These are phyloP conservation scores for Callyntrura guangdongensis DNA, from an alignment of 2,888 invertebrate genomes.

Conservation along the genomic window DNA sequence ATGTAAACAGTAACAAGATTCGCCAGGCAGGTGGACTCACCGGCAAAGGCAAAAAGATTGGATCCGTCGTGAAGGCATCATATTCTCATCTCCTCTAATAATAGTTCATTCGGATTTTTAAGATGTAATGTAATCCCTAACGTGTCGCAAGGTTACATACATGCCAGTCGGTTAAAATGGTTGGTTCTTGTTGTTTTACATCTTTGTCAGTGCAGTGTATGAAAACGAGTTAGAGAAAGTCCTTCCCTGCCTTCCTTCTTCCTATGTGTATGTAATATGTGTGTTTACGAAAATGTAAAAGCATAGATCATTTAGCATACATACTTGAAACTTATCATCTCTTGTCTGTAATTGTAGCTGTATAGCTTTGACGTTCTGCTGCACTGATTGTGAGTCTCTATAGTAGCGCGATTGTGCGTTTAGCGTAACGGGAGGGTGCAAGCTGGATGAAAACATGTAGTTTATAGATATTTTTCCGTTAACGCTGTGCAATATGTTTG, in stretches of 20 bases:
- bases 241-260: background rate
- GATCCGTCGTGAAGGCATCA: conserved; percentile 78
- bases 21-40: conserved; percentile 73
- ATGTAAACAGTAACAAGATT: conserved; percentile 78
- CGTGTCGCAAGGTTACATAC: background rate
- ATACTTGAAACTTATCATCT: background rate
- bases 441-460: background rate
- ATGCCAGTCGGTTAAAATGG: background rate
- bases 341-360: background rate
- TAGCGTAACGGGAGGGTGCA: background rate
- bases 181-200: background rate
- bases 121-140: background rate
- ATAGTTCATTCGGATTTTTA: background rate
- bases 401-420: background rate
- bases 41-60: conserved; percentile 79
- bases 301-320: background rate
- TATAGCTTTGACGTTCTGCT: background rate
- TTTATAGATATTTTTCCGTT: background rate
- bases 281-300: background rate
- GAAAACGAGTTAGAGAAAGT: background rate
- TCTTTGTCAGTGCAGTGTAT: background rate
- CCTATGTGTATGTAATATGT: background rate
- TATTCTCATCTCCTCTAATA: conserved; percentile 78
- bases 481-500: conserved; percentile 47
- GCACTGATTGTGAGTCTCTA: background rate